Evolutionary conservation across 2,797 vertebrate species (phyloP).

Genomic region (Nyctibius grandis): DNA sequence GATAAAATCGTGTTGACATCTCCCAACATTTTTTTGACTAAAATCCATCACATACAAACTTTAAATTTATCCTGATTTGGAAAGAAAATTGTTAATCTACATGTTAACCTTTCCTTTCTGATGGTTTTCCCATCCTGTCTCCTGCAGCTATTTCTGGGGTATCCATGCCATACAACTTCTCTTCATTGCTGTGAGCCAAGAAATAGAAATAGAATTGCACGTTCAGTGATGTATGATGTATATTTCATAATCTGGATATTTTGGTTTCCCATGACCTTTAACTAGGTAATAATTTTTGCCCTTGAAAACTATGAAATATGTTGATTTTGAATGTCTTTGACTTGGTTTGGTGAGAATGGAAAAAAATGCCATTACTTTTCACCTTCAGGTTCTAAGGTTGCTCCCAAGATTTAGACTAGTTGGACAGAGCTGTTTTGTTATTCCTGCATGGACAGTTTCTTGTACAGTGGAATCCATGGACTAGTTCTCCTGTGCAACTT

Average conservation of each 20-base stretch:
- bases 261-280: neutral
- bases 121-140: neutral
- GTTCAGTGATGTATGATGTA: neutral
- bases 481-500: neutral
- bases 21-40: neutral
- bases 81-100: neutral
- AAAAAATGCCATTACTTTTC: neutral
- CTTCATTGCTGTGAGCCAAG: neutral
- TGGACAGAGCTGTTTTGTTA: neutral
- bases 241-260: neutral
- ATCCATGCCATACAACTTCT: neutral
- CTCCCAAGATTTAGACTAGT: neutral
- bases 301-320: neutral
- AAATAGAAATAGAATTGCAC: neutral
- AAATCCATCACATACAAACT: neutral
- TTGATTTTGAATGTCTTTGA: neutral
- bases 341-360: neutral
- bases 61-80: neutral
- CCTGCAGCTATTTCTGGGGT: neutral
- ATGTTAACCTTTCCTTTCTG: neutral
- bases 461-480: neutral
- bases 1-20: neutral
- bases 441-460: neutral
- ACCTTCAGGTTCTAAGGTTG: neutral
- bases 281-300: neutral